A percentile compares a stretch with the other conserved stretches of the same genome.
phyloP scores from a whole-genome alignment of 2,113 vertebrate genomes.

The Psilopogon haemacephalus region DNA sequence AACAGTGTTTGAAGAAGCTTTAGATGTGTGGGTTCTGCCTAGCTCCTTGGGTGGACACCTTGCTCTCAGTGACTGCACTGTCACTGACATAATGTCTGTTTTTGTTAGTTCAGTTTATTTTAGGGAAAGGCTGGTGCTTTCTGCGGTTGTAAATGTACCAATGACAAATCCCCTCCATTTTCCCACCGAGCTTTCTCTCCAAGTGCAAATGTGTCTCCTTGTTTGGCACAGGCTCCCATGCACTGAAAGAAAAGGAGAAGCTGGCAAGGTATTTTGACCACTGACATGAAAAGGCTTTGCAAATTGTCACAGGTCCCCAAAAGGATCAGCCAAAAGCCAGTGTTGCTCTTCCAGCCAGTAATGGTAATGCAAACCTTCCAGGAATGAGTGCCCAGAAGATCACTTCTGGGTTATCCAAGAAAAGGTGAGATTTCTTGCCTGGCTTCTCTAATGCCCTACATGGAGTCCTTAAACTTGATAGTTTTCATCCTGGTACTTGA shows the following conservation, averaged over 20 bases:
- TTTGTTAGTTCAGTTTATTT: constrained; percentile 1
- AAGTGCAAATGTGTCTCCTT: background rate
- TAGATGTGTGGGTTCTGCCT: background rate
- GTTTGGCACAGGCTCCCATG: background rate
- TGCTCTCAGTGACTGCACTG: background rate
- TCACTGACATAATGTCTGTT: rapidly evolving
- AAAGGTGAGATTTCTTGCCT: background rate
- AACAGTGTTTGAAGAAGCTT: background rate
- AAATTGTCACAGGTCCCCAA: background rate
- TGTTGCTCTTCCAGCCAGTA: background rate
- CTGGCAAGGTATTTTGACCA: background rate
- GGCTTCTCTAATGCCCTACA: background rate
- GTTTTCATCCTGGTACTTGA: background rate
- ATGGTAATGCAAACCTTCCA: background rate
- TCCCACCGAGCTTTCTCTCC: background rate
- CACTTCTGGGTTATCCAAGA: background rate
- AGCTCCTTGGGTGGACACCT: background rate
- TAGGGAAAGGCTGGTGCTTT: background rate
- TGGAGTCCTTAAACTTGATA: background rate
- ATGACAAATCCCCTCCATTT: background rate
- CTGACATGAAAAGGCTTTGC: background rate
- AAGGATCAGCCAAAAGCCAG: background rate
- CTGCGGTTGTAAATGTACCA: background rate
- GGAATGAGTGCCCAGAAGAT: background rate
- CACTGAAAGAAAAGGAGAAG: background rate